Evolutionary conservation across 2,113 vertebrate genomes (phyloP), one percentile per base, ranked within the genome.

Genomic region (Synchiropus splendidus): DNA sequence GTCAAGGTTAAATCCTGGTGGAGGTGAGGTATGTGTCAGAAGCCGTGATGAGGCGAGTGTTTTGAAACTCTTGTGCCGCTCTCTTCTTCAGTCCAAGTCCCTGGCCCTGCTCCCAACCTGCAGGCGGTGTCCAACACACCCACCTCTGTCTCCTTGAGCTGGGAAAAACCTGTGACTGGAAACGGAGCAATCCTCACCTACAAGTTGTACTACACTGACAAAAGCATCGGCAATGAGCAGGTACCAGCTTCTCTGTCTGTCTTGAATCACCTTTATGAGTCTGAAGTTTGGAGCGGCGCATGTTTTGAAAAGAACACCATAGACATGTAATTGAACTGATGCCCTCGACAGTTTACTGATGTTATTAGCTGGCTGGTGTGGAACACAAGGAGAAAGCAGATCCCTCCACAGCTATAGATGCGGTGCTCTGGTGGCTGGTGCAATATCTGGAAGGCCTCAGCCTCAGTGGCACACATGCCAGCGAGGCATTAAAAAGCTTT

Each of bases 101-200:
- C 95, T 2, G 93, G 93, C 6, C 92, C 95, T 0, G 90, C 93
- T 44, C 91, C 92, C 4, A 97, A 96, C 61, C 85, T 99, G 51
- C 87, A 88, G 30, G 92, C 85, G 0, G 70, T 77, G 2, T 82
- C 90, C 2, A 58, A 47, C 11, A 85, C 89, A 0, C 89, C 95
- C 1, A 88, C 86, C 10, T 90, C 92, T 0, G 59, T 93, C 30
- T 84, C 84, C 0, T 59, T 99, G 47, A 89, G 66, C 27, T 99
- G 95, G 95, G 91, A 92, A 38, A 89, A 84, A 0, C 95, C 95
- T 0, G 45, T 93, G 36, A 94, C 88, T 0, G 93, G 90, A 61
- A 97, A 94, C 2, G 93, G 93, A 1, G 93, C 96, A 34, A 91
- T 97, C 68, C 88, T 93, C 73, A 92, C 85, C 65, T 99, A 97